Evolutionary conservation across 1,140 invertebrate genomes (phyloP).

Genomic region (Gerris buenoi): DNA sequence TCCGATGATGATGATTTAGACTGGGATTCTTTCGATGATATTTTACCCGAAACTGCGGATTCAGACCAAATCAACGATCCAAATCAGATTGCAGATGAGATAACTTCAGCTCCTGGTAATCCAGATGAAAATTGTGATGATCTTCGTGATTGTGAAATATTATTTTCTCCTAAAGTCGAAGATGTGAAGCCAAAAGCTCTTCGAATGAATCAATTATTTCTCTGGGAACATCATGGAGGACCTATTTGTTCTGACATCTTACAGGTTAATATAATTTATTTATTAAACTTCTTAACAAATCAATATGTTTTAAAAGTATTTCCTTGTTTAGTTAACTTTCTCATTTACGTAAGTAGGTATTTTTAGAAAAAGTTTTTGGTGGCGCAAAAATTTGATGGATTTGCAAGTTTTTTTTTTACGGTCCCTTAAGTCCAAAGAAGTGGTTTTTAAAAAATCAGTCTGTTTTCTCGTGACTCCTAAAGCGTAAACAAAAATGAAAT

Average conservation of each 20-base stretch:
- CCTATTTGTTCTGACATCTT: not conserved
- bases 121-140: not conserved
- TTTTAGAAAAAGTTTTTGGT: no score
- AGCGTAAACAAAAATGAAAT: no score
- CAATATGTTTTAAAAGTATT: no score
- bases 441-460: no score
- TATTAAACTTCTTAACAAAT: not conserved
- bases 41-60: not conserved
- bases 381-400: no score
- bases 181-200: conserved; percentile 1
- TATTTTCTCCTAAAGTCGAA: conserved; percentile 3
- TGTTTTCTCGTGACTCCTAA: no score
- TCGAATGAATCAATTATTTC: conserved; percentile 23
- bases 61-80: not conserved
- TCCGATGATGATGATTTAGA: not conserved
- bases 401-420: no score
- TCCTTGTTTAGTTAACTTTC: no score
- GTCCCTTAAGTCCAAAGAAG: no score
- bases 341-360: no score
- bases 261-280: not conserved
- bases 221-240: conserved; percentile 23
- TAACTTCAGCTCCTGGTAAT: no score
- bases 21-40: not conserved
- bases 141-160: conserved; percentile 12
- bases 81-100: no score